Percentiles rank a stretch among this genome's conserved stretches.
Evolutionary conservation across 2,888 invertebrate species (phyloP).

Genomic region (Xanthia icteritia): DNA sequence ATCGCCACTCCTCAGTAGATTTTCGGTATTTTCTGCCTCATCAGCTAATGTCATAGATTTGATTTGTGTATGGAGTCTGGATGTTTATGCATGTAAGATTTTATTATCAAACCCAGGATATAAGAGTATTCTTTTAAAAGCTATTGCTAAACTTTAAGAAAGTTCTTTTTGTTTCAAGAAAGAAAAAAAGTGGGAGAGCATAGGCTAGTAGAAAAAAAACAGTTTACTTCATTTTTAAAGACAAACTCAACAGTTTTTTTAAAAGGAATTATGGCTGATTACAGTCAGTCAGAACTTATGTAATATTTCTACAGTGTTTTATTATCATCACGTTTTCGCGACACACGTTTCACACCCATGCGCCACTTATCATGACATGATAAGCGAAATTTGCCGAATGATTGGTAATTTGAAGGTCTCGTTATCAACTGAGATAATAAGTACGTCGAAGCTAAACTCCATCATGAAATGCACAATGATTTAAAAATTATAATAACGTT

Average conservation of each 20-base stretch:
- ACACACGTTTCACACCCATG: conserved; percentile 38
- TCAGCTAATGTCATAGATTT: too few relatives aligned
- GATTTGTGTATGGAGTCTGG: too few relatives aligned
- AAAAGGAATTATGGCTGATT: background rate
- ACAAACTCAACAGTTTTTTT: background rate
- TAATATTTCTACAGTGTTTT: background rate
- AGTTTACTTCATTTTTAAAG: background rate
- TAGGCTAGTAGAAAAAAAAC: background rate
- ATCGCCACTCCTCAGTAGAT: too few relatives aligned
- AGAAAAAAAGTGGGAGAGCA: too few relatives aligned
- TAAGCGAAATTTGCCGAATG: conserved; percentile 2
- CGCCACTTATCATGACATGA: conserved; percentile 21
- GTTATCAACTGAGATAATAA: conserved; percentile 20
- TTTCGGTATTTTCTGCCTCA: too few relatives aligned
- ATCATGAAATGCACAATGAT: conserved; percentile 2
- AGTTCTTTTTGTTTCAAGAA: too few relatives aligned
- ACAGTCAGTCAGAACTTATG: background rate
- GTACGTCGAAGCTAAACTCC: background rate
- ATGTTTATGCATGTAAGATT: too few relatives aligned
- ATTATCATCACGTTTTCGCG: conserved; percentile 42
- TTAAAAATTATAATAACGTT: background rate
- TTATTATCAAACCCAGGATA: too few relatives aligned
- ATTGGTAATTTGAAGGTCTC: conserved; percentile 6
- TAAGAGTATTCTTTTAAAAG: too few relatives aligned
- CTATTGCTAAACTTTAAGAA: too few relatives aligned